Evolutionary conservation across 2,888 invertebrate genomes (phyloP), one percentile per base, ranked within the genome.

Genomic region (Melieria crassipennis): DNA sequence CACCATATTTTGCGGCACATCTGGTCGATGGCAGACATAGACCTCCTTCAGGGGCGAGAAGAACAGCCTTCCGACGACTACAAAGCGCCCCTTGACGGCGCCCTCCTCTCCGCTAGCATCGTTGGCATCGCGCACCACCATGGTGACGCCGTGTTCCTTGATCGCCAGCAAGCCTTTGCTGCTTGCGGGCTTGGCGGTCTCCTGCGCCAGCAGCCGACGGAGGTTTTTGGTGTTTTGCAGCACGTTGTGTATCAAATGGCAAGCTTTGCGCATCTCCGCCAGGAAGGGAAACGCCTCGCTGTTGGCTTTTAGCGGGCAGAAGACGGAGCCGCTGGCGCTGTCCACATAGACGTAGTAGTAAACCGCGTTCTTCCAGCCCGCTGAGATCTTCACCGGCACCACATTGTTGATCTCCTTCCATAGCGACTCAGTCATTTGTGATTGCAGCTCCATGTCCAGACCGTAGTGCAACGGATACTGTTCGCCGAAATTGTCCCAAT

Each of bases 1-100:
- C 0, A 96, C 91, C 78, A 96, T 88, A 88, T 95, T 96, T 86
- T 97, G 96, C 0, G 96, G 94, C 11, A 93, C 90, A 45, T 92
- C 92, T 75, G 96, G 95, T 78, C 93, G 92, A 86, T 95, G 95
- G 85, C 97, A 97, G 57, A 97, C 90, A 82, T 94, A 97, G 10
- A 96, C 88, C 84, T 97, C 96, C 76, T 92, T 90, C 0, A 91
- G 90, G 0, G 95, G 94, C 69, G 91, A 90, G 67, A 91, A 91
- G 84, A 95, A 94, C 5, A 95, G 87, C 52, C 96, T 89, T 16
- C 93, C 93, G 87, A 78, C 89, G 87, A 81, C 81, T 7, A 81
- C 78, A 65, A 82, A 80, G 7, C 76, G 75, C 11, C 76, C 75
- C 57, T 70, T 75, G 77, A 88, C 88, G 87, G 92, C 68, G 42